Conservation (phyloP, 2,888 invertebrate genomes). For the Hyles lineata region DNA sequence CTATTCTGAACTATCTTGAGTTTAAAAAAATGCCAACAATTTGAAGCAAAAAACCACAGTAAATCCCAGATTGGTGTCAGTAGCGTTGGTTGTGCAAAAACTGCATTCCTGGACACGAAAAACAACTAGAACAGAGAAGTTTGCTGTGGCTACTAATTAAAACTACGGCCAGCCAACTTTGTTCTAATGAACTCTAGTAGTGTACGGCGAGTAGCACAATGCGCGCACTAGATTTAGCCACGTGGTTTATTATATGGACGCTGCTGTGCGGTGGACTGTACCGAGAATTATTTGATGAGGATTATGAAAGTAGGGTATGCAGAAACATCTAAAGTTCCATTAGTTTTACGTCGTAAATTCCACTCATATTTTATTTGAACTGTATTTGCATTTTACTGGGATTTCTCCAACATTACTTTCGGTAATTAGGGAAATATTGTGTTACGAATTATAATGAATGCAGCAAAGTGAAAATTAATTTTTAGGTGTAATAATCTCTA, state of each 20-base stretch:
- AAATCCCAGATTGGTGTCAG: constrained; percentile 1
- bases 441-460: no score
- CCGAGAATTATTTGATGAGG: not conserved
- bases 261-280: not conserved
- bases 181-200: constrained; percentile 16
- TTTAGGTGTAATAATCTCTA: no score
- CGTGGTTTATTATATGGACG: not conserved
- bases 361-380: no score
- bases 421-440: no score
- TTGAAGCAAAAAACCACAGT: not conserved
- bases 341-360: no score
- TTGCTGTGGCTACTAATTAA: constrained; percentile 21
- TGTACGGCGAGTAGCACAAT: not conserved
- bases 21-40: not conserved
- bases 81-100: not conserved
- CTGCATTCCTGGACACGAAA: constrained; percentile 7
- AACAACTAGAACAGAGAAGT: constrained; percentile 10
- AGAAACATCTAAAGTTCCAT: not conserved
- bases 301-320: not conserved
- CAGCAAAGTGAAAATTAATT: no score
- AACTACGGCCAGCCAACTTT: constrained; percentile 4
- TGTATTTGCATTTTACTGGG: no score
- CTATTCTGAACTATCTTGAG: not conserved
- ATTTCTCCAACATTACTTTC: no score
- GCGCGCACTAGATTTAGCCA: not conserved